phyloP scores from a whole-genome alignment of 2,888 invertebrate species.

The Leptopterna dolabrata region DNA sequence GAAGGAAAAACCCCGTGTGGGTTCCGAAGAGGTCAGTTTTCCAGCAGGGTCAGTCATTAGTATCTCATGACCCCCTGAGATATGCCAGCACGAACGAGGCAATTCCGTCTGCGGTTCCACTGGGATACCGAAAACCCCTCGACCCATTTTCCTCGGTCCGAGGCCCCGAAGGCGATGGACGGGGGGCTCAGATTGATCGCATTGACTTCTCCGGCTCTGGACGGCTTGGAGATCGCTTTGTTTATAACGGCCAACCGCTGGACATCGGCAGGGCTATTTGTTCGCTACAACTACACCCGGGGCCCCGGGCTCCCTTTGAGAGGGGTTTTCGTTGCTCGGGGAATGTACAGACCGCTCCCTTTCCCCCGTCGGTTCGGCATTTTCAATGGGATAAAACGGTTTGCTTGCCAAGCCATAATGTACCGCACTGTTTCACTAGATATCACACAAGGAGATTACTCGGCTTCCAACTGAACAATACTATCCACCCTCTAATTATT shows the following conservation, averaged over 20 bases:
- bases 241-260: slow-evolving; percentile 24
- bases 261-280: slow-evolving; percentile 9
- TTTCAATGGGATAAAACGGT: not conserved
- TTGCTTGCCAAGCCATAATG: not conserved
- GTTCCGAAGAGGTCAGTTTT: not conserved
- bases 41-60: not conserved
- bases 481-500: not conserved
- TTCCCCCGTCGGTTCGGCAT: not conserved
- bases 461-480: not conserved
- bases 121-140: not conserved
- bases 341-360: not conserved
- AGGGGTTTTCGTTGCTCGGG: not conserved
- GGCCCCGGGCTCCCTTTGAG: not conserved
- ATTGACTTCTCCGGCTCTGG: not conserved
- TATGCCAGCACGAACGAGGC: not conserved
- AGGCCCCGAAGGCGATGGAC: not conserved
- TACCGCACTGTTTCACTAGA: not conserved
- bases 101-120: not conserved
- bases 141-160: not conserved
- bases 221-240: slow-evolving; percentile 12
- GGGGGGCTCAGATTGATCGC: not conserved
- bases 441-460: not conserved
- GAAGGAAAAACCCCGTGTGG: not conserved
- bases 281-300: not conserved
- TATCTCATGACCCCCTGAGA: not conserved